phyloP scores from a whole-genome alignment of 2,888 invertebrate genomes.

The Celastrina argiolus region DNA sequence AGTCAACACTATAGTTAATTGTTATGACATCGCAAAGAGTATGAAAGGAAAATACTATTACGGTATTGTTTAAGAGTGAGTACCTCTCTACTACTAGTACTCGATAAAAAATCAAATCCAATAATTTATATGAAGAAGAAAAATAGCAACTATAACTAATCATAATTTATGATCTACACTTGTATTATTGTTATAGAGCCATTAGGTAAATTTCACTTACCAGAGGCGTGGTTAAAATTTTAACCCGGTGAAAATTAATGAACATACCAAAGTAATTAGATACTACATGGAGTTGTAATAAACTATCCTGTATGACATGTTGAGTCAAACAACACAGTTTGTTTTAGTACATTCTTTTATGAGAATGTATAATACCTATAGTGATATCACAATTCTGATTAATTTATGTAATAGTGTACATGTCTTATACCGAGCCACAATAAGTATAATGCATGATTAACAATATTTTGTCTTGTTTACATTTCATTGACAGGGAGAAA shows the following conservation, averaged over 20 bases:
- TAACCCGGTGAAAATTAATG: not conserved
- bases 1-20: constrained; percentile 21
- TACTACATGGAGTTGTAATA: not conserved
- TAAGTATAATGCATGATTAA: too few species aligned
- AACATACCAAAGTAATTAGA: not conserved
- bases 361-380: too few species aligned
- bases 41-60: constrained; percentile 6
- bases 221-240: not conserved
- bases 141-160: too few species aligned
- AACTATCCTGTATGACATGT: not conserved
- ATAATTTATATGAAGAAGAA: too few species aligned
- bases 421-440: too few species aligned
- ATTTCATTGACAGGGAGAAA: not conserved
- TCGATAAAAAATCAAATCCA: too few species aligned
- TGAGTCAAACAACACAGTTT: not conserved
- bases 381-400: too few species aligned
- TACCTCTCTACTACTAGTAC: too few species aligned
- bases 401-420: too few species aligned
- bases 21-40: constrained; percentile 12
- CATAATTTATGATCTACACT: too few species aligned
- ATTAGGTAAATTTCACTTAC: not conserved
- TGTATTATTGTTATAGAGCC: not conserved
- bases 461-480: too few species aligned
- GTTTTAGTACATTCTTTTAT: too few species aligned
- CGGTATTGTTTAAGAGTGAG: not conserved